Base-by-base conservation (phyloP, 2,113 vertebrate genomes). In the Plestiodon gilberti region DNA sequence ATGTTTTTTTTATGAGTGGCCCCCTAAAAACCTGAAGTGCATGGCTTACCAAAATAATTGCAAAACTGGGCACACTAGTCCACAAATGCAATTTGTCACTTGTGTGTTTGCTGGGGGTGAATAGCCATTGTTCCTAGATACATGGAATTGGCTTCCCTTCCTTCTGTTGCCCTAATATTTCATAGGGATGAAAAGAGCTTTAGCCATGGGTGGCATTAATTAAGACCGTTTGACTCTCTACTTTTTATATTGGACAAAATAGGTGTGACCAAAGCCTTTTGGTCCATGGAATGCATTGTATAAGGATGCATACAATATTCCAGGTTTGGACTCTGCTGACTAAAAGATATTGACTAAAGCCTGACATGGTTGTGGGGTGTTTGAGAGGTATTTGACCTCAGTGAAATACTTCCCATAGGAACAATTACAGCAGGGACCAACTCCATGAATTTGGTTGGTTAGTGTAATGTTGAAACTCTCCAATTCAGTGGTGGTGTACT, bases 381-480 rank as follows among this genome's bases (percentile, higher is more conserved):
- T 38, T 28, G 17, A 67, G 73, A 57, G 64, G 30, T 78, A 9
- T 4, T 85, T 38, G n/a, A 17, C 55, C 22, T 40, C 59, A 77
- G 1, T 84, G 83, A 62, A 23, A 11, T 48, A 71, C 75, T 84
- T 65, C 33, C 10, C 65, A 15, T 81, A 64, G 10, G 33, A 87
- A 77, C 81, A 87, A 86, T 18, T 82, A 79, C 79, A 75, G 35
- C 33, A 69, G 52, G 59, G 64, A 78, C 15, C 11, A 38, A 59
- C 65, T 25, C 76, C 14, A 1, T 78, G 9, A 64, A 78, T 88
- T 86, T 48, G 30, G n/a, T 7, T 92, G 83, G 82, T 85, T 48
- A 48, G 43, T 48, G 62, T 64, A 52, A 40, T 87, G 40, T 18
- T 78, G 77, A 40, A 75, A 79, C 18, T 17, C 14, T 89, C 48